phyloP scores from a whole-genome alignment of 2,113 vertebrate species.

The Caretta caretta region DNA sequence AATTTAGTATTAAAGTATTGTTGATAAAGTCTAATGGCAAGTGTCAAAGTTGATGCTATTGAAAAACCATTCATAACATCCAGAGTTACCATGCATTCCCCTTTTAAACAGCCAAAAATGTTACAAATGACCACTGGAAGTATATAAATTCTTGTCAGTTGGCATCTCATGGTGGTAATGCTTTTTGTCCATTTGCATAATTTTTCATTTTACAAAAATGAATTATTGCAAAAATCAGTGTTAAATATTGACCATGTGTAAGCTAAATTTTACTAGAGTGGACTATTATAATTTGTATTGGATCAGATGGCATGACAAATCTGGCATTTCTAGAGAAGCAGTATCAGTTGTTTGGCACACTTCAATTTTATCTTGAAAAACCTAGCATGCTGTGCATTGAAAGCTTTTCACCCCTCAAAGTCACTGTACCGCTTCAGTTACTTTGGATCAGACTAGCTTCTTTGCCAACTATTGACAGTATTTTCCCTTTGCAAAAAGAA shows the following conservation, averaged over 20 bases:
- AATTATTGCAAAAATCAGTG: not conserved
- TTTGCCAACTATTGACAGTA: not conserved
- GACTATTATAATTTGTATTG: fast-evolving
- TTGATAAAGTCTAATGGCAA: not conserved
- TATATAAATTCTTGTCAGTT: not conserved
- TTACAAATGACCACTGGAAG: not conserved
- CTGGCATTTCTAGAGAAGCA: not conserved
- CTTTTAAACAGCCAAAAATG: not conserved
- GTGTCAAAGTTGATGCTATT: not conserved
- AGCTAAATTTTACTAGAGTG: not conserved
- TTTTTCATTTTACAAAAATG: not conserved
- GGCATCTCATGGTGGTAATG: not conserved
- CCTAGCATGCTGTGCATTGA: not conserved
- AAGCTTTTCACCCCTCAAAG: not conserved
- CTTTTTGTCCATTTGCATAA: not conserved
- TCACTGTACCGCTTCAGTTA: not conserved
- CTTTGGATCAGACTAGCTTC: not conserved
- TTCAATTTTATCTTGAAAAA: not conserved
- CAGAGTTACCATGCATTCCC: not conserved
- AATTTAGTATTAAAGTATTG: not conserved
- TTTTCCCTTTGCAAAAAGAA: not conserved
- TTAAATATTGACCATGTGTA: not conserved
- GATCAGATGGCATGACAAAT: not conserved
- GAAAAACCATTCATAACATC: not conserved
- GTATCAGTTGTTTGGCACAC: not conserved